Conservation (phyloP, 2,888 invertebrate genomes). For the Octonoba sinensis region DNA sequence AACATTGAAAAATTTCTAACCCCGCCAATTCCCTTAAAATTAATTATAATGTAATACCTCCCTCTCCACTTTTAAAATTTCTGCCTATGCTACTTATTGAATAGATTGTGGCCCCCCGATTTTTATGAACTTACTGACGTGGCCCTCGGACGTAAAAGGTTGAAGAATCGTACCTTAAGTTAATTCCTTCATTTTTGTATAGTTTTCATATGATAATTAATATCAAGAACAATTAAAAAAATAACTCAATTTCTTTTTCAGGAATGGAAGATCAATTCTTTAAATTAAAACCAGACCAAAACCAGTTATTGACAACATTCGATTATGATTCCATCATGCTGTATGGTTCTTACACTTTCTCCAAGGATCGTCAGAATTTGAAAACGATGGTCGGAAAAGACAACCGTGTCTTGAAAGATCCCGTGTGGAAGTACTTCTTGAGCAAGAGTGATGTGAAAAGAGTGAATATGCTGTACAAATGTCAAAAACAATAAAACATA, state of each 20-base stretch:
- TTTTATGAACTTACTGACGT: too few relatives aligned
- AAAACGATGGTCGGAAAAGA: conserved; percentile 20
- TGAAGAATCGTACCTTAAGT: too few relatives aligned
- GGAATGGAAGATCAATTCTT: conserved; percentile 24
- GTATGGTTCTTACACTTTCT: conserved; percentile 28
- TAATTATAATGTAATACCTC: too few relatives aligned
- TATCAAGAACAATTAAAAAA: too few relatives aligned
- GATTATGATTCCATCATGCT: conserved; percentile 33
- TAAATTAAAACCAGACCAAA: conserved; percentile 7
- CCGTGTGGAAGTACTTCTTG: not conserved
- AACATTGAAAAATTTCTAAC: too few relatives aligned
- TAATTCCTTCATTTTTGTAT: too few relatives aligned
- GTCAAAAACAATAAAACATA: not conserved
- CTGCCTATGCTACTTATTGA: too few relatives aligned
- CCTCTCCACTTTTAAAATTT: too few relatives aligned
- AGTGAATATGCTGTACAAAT: conserved; percentile 24
- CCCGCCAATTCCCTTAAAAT: too few relatives aligned
- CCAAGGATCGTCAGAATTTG: not conserved
- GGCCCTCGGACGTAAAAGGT: too few relatives aligned
- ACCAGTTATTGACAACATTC: conserved; percentile 17
- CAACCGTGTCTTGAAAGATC: not conserved
- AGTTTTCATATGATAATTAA: too few relatives aligned
- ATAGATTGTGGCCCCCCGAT: too few relatives aligned
- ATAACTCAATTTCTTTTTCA: not conserved
- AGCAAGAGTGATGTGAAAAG: conserved; percentile 12